These are phyloP conservation scores for Corythaixoides concolor DNA, from an alignment of 2,113 vertebrate genomes.

Conservation along the genomic window DNA sequence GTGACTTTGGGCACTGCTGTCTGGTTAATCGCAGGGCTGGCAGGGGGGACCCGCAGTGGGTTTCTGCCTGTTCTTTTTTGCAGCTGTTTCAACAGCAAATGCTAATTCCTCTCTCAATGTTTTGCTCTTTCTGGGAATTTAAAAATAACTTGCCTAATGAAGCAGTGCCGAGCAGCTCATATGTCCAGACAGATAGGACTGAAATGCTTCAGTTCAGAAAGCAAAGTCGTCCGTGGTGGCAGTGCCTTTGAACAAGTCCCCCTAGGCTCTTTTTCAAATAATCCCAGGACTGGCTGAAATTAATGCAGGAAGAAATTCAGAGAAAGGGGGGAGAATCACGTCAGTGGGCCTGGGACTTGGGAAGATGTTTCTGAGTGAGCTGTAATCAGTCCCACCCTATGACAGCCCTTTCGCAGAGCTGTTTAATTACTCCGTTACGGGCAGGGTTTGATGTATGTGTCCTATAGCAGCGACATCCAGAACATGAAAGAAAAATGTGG, in stretches of 20 bases:
- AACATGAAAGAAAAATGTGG: constrained; percentile 12
- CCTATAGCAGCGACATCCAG: background rate
- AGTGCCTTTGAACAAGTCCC: constrained; percentile 45
- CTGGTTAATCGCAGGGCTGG: constrained; percentile 18
- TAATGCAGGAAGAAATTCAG: constrained; percentile 55
- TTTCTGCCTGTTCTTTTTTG: background rate
- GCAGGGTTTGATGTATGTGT: background rate
- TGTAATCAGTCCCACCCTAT: constrained; percentile 3
- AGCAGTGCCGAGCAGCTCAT: constrained; percentile 46
- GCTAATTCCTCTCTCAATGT: constrained; percentile 36
- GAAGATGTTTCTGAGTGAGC: constrained; percentile 36
- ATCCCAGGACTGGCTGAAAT: constrained; percentile 52
- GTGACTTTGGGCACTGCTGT: background rate
- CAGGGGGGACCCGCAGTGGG: background rate
- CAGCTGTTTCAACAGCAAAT: constrained; percentile 48
- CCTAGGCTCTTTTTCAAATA: constrained; percentile 38
- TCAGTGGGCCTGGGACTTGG: constrained; percentile 19
- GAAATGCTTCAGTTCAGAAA: constrained; percentile 53
- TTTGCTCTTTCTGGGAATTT: constrained; percentile 61
- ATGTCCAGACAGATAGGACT: constrained; percentile 57
- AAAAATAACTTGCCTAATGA: constrained; percentile 66
- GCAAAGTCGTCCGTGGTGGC: constrained; percentile 4
- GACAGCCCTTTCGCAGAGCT: background rate
- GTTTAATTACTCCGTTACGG: background rate
- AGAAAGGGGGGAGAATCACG: background rate